Conservation (phyloP, 2,797 vertebrate genomes). For the Argya squamiceps region DNA sequence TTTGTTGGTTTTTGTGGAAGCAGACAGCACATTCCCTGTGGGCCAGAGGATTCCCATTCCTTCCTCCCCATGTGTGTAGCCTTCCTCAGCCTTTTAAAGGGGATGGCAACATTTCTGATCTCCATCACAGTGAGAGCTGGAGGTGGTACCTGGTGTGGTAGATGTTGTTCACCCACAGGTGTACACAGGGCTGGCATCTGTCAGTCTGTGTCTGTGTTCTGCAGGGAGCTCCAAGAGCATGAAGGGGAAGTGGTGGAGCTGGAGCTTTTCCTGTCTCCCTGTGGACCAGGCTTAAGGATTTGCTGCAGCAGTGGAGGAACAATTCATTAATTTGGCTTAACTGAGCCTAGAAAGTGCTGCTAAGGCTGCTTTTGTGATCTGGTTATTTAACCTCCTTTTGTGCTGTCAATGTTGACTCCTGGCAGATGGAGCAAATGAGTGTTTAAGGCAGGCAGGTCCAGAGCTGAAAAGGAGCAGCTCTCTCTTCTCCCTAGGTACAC, state of each 20-base stretch:
- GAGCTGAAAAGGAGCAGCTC: not conserved
- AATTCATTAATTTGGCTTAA: not conserved
- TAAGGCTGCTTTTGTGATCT: not conserved
- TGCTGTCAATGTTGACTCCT: not conserved
- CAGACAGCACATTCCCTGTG: not conserved
- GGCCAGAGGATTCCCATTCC: not conserved
- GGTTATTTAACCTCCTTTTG: not conserved
- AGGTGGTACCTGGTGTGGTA: not conserved
- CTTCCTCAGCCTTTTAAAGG: not conserved
- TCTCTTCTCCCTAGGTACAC: rapidly evolving
- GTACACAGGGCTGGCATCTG: not conserved
- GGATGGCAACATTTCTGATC: not conserved
- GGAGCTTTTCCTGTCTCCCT: not conserved
- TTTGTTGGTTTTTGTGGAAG: not conserved
- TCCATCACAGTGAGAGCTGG: not conserved
- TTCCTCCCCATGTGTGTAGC: rapidly evolving
- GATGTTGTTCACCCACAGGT: not conserved
- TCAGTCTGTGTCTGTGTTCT: not conserved
- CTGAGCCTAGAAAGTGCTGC: not conserved
- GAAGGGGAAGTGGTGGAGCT: not conserved
- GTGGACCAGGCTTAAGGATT: not conserved
- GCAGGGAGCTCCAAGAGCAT: not conserved
- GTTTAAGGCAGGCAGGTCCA: not conserved
- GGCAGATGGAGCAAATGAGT: not conserved
- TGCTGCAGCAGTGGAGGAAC: not conserved